Evolutionary conservation across 2,888 invertebrate genomes (phyloP).

Genomic region (Herminia tarsipennalis): DNA sequence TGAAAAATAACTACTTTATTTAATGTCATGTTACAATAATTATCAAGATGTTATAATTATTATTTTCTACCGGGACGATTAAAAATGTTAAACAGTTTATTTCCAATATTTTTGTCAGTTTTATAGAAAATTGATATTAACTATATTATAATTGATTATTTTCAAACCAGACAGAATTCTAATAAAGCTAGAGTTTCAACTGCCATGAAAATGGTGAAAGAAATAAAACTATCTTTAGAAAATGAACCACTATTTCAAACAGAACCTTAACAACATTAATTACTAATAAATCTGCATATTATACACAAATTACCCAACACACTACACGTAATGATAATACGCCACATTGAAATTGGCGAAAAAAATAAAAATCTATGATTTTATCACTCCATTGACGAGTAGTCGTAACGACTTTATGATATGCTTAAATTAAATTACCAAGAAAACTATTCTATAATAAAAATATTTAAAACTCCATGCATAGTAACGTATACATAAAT

Average conservation of each 20-base stretch:
- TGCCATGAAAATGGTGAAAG: background rate
- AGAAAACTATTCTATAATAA: constrained; percentile 23
- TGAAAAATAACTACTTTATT: background rate
- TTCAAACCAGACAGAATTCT: background rate
- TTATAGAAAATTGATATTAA: background rate
- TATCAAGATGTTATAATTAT: background rate
- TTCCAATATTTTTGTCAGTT: background rate
- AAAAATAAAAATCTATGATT: constrained; percentile 52
- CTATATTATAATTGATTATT: background rate
- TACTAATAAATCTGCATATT: constrained; percentile 17
- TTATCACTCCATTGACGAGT: constrained; percentile 81
- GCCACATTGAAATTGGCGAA: constrained; percentile 27
- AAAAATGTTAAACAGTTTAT: too few relatives aligned
- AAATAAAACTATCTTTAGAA: too few relatives aligned
- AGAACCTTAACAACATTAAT: constrained; percentile 4
- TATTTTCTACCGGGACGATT: too few relatives aligned
- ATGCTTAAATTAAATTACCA: constrained; percentile 33
- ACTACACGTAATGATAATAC: constrained; percentile 29
- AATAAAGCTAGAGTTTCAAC: background rate
- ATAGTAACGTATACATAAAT: constrained; percentile 15
- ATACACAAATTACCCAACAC: constrained; percentile 26
- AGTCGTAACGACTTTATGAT: constrained; percentile 51
- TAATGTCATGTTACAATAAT: background rate
- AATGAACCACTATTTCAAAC: background rate
- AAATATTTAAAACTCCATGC: constrained; percentile 12